Percentiles rank a stretch among this genome's conserved stretches.
phyloP scores from a whole-genome alignment of 1,140 invertebrate genomes.

The Acromyrmex heyeri region DNA sequence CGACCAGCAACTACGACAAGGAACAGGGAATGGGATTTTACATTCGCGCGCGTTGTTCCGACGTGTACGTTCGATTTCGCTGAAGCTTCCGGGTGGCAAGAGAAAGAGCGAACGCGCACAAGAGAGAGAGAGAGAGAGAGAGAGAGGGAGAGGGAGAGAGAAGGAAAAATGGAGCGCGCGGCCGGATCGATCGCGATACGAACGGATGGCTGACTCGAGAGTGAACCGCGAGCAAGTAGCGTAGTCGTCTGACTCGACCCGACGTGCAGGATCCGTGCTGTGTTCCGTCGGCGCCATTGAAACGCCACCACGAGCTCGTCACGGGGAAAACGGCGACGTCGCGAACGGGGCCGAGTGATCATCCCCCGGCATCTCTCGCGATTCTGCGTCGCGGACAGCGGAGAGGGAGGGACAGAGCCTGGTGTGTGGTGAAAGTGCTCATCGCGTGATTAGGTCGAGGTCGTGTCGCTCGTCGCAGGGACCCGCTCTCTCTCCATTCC shows the following conservation, averaged over 20 bases:
- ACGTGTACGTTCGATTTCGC: conserved; percentile 4
- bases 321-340: background rate
- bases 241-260: conserved; percentile 24
- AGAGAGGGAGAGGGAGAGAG: conserved; percentile 23
- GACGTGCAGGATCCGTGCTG: background rate
- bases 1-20: background rate
- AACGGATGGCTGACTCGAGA: conserved; percentile 74
- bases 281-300: conserved; percentile 33
- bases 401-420: conserved; percentile 20
- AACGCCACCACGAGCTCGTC: conserved; percentile 24
- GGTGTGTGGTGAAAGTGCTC: conserved; percentile 74
- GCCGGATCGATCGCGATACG: conserved; percentile 85
- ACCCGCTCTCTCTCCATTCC: conserved; percentile 19
- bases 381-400: conserved; percentile 53
- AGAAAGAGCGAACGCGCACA: conserved; percentile 1
- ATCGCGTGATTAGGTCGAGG: conserved; percentile 72
- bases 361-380: conserved; percentile 39
- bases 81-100: conserved; percentile 2
- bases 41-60: conserved; percentile 18
- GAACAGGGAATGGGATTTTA: background rate
- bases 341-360: conserved; percentile 34
- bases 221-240: conserved; percentile 51
- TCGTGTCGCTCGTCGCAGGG: conserved; percentile 62
- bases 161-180: conserved; percentile 81
- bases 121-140: background rate